phyloP scores from a whole-genome alignment of 2,888 invertebrate species.

The Archaeoteleia sp. region DNA sequence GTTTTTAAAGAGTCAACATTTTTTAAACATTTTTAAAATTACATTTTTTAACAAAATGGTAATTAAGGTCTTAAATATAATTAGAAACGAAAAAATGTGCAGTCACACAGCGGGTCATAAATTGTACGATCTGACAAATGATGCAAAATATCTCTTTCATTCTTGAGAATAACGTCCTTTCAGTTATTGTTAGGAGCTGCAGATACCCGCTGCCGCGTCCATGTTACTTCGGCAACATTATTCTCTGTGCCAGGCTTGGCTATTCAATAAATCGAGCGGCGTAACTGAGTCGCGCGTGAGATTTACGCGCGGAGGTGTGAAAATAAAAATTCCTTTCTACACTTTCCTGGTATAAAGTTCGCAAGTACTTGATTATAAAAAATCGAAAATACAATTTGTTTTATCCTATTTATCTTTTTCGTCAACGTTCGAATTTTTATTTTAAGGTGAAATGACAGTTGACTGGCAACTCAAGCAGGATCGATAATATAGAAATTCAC shows the following conservation, averaged over 20 bases:
- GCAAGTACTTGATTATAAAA: constrained; percentile 15
- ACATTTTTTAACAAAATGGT: too few relatives aligned
- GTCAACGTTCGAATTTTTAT: neutral
- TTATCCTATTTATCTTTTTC: too few relatives aligned
- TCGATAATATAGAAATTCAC: too few relatives aligned
- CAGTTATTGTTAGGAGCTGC: constrained; percentile 4
- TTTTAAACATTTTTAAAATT: too few relatives aligned
- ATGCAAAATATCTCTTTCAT: constrained; percentile 3
- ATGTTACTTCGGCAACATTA: constrained; percentile 13
- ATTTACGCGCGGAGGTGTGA: constrained; percentile 17
- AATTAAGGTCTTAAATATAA: too few relatives aligned
- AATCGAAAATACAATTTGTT: constrained; percentile 1
- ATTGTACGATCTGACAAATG: neutral
- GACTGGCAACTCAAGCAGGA: too few relatives aligned
- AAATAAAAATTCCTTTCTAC: constrained; percentile 27
- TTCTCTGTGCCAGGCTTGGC: constrained; percentile 15
- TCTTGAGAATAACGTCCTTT: neutral
- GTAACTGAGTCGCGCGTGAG: constrained; percentile 20
- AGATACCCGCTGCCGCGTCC: constrained; percentile 3
- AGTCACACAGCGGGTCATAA: too few relatives aligned
- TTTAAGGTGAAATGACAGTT: neutral
- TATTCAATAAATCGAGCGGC: constrained; percentile 25
- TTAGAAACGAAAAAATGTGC: too few relatives aligned
- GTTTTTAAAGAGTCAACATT: too few relatives aligned
- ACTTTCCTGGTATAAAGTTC: constrained; percentile 9